These are phyloP conservation scores for Toxotes jaculatrix DNA, from an alignment of 2,113 vertebrate genomes.

Conservation along the genomic window DNA sequence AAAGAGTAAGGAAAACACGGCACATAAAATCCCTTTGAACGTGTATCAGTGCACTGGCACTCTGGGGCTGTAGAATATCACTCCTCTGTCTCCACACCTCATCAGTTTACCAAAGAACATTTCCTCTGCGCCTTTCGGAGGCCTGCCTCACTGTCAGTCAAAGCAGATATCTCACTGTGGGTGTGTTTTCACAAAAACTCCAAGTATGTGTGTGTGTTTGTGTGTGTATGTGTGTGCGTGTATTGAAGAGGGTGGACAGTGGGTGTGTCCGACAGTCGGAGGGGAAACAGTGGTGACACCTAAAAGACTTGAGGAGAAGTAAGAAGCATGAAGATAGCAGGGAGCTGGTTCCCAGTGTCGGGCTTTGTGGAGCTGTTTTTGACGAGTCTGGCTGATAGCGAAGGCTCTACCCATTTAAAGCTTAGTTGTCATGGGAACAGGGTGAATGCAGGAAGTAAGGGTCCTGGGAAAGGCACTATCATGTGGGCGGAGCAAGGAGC, in stretches of 20 bases:
- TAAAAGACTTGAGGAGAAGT: conserved; percentile 49
- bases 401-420: conserved; percentile 71
- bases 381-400: conserved; percentile 76
- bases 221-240: conserved; percentile 21
- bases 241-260: conserved; percentile 1
- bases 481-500: conserved; percentile 79
- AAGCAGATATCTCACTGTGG: conserved; percentile 54
- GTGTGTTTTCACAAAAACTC: conserved; percentile 47
- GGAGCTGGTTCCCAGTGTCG: conserved; percentile 58
- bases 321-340: conserved; percentile 51
- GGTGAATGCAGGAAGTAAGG: conserved; percentile 83
- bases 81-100: conserved; percentile 75
- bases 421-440: conserved; percentile 81
- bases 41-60: conserved; percentile 56
- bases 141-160: conserved; percentile 64
- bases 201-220: conserved; percentile 22
- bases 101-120: conserved; percentile 76
- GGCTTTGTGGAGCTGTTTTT: conserved; percentile 62
- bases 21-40: conserved; percentile 69
- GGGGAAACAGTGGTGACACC: conserved; percentile 61
- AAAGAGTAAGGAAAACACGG: conserved; percentile 63
- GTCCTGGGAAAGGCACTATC: conserved; percentile 84
- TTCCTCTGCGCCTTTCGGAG: conserved; percentile 64
- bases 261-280: conserved; percentile 51
- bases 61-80: conserved; percentile 68